phyloP scores from a whole-genome alignment of 2,113 vertebrate species.

The Colinus virginianus region DNA sequence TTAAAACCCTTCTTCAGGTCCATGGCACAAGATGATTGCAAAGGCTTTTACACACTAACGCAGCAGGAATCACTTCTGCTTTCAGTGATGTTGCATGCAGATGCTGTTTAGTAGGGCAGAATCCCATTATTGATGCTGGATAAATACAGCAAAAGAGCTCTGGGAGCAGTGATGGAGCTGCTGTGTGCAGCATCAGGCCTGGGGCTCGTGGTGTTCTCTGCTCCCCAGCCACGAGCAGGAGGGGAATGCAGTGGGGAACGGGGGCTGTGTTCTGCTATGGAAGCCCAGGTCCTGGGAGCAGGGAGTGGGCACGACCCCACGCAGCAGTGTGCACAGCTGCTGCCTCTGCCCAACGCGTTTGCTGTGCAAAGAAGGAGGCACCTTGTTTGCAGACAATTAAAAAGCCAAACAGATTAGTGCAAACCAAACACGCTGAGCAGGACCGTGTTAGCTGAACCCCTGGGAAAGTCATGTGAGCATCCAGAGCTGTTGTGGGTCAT shows the following conservation, averaged over 20 bases:
- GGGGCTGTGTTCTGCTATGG: too few relatives aligned
- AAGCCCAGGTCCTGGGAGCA: not conserved
- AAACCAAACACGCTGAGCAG: not conserved
- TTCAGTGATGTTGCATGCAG: not conserved
- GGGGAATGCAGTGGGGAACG: not conserved
- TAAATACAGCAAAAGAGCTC: not conserved
- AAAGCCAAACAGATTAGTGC: conserved; percentile 13
- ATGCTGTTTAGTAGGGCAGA: not conserved
- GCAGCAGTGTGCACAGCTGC: not conserved
- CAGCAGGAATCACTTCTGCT: not conserved
- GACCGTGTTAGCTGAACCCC: not conserved
- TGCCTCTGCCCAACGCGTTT: not conserved
- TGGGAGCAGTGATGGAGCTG: not conserved
- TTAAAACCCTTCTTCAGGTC: not conserved
- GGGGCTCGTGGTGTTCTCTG: not conserved
- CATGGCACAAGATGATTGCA: not conserved
- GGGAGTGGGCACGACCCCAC: not conserved
- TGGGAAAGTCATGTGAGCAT: fast-evolving
- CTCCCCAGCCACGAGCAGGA: too few relatives aligned
- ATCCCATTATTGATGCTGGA: not conserved
- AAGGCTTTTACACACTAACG: not conserved
- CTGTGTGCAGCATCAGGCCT: not conserved
- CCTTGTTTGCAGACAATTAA: conserved; percentile 41
- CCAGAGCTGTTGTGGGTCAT: fast-evolving
- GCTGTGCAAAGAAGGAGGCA: not conserved